Evolutionary conservation across 2,113 vertebrate species (phyloP).

Genomic region (Epinephelus cyanopodus): DNA sequence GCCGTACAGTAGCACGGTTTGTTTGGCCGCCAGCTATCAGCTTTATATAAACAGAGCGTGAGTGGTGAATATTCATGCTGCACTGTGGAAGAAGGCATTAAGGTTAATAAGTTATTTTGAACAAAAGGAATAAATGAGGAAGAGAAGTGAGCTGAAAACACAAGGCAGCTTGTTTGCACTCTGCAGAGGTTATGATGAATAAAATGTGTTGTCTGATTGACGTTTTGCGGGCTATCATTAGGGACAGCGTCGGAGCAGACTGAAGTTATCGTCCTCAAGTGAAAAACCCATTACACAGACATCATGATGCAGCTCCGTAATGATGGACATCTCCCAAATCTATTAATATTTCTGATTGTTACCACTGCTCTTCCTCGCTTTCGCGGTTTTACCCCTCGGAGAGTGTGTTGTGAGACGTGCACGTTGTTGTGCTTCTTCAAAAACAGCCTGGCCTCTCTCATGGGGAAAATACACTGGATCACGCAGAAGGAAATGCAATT

Average conservation of each 20-base stretch:
- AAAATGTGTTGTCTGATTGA: constrained; percentile 6
- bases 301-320: constrained; percentile 4
- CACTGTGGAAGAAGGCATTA: constrained; percentile 16
- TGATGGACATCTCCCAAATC: constrained; percentile 20
- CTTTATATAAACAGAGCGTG: constrained; percentile 34
- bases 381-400: constrained; percentile 37
- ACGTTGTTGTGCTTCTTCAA: constrained; percentile 58
- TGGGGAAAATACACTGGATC: constrained; percentile 56
- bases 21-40: background rate
- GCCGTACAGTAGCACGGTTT: background rate
- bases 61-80: constrained; percentile 35
- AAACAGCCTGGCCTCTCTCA: constrained; percentile 56
- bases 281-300: background rate
- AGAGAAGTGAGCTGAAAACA: background rate
- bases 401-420: constrained; percentile 30
- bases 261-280: background rate
- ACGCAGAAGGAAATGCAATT: constrained; percentile 78
- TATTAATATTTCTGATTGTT: constrained; percentile 31
- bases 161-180: background rate
- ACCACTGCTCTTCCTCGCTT: constrained; percentile 8
- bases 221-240: background rate
- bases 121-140: background rate
- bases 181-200: background rate
- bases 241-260: background rate
- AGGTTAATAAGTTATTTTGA: constrained; percentile 36